Conservation (phyloP, 2,888 invertebrate species). For the Tenthredo distinguenda region DNA sequence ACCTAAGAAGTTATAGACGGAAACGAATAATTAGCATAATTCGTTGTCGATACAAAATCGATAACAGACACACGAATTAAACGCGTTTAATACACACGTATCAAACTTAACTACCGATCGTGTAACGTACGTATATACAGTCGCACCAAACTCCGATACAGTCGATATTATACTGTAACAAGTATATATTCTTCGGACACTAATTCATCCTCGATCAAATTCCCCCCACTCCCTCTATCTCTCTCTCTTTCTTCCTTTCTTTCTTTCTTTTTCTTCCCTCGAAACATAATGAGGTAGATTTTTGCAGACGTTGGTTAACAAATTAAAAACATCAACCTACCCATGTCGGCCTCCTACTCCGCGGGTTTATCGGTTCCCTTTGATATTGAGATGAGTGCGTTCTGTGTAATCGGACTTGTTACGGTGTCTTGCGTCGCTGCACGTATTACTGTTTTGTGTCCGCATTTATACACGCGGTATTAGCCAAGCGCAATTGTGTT, state of each 20-base stretch:
- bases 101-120: background rate
- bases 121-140: background rate
- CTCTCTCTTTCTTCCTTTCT: background rate
- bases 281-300: slow-evolving; percentile 6
- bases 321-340: slow-evolving; percentile 41
- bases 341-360: slow-evolving; percentile 39
- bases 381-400: slow-evolving; percentile 46
- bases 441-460: slow-evolving; percentile 5
- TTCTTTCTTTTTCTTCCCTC: background rate
- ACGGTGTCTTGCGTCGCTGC: slow-evolving; percentile 7
- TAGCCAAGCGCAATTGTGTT: background rate
- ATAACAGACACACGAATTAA: slow-evolving; percentile 42
- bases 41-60: slow-evolving; percentile 50
- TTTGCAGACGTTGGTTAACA: slow-evolving; percentile 40
- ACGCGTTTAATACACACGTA: background rate
- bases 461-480: background rate
- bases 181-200: background rate
- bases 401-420: slow-evolving; percentile 34
- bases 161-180: background rate
- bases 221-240: background rate
- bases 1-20: slow-evolving; percentile 45
- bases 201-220: slow-evolving; percentile 30
- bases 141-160: background rate
- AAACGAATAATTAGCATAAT: slow-evolving; percentile 53
- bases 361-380: slow-evolving; percentile 18